Base-by-base conservation (phyloP, 2,888 invertebrate species). In the Acanthosoma haemorrhoidale region DNA sequence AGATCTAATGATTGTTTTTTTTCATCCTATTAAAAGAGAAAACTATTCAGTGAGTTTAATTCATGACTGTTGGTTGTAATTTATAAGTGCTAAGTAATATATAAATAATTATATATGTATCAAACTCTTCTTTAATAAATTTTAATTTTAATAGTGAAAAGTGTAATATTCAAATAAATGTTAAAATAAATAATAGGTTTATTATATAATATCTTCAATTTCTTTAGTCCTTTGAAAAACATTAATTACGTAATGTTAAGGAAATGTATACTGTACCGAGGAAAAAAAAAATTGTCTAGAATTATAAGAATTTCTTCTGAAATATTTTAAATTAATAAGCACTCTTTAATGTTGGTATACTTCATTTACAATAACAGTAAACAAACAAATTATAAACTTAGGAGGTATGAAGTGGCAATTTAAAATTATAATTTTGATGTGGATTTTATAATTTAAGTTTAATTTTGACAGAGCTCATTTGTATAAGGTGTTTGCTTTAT, bases 221-320 rank as follows among this genome's bases (percentile, higher is more conserved):
- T 51, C 25, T n/a, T 51, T 51, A 51, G 51, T n/a, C 51, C 25
- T 51, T 25, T 25, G 21, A 25, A 51, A 51, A 51, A 51, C 25
- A 2, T 51, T 18, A 4, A n/a, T n/a, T n/a, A 18, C 21, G 43
- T 51, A 51, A 25, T 2, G 29, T 51, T n/a, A 51, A 51, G 29
- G 25, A 51, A 6, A 51, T 51, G 25, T 43, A n/a, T 51, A 51
- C 51, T 51, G 29, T 51, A 25, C 25, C n/a, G 25, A 51, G n/a
- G n/a, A 51, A 25, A 51, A 51, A 51, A 25, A 51, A 51, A 51
- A 51, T 51, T 51, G 51, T 51, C 51, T 51, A 51, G 51, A 25
- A 51, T 25, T 51, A 51, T 51, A 51, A 51, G 29, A 51, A 25
- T 51, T 51, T n/a, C 51, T 51, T 5, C 29, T 25, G 51, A 51